A percentile compares a stretch with the other conserved stretches of the same genome.
Conservation (phyloP, 2,888 invertebrate species). For the Tholera decimalis region DNA sequence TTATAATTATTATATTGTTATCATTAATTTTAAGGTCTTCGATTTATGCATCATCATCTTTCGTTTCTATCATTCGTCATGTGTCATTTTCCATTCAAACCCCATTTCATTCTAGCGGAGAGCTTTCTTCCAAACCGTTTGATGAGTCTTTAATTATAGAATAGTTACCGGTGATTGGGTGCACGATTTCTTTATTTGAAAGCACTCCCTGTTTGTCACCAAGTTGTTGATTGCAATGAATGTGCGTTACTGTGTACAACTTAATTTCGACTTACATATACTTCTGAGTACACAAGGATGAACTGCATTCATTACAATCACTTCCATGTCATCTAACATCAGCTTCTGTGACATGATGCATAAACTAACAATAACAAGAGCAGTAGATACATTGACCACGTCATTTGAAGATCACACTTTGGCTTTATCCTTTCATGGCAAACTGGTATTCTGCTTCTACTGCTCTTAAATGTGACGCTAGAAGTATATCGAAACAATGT, state of each 20-base stretch:
- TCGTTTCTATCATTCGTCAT: constrained; percentile 75
- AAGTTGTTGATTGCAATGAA: constrained; percentile 83
- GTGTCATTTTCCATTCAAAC: constrained; percentile 88
- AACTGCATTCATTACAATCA: constrained; percentile 86
- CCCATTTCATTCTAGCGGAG: constrained; percentile 90
- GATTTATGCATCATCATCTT: constrained; percentile 82
- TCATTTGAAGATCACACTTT: constrained; percentile 55
- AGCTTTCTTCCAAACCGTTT: constrained; percentile 81
- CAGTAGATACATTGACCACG: constrained; percentile 77
- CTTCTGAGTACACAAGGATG: constrained; percentile 67
- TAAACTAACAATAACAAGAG: constrained; percentile 85
- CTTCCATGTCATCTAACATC: constrained; percentile 85
- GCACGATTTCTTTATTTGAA: constrained; percentile 86
- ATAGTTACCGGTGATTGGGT: constrained; percentile 87
- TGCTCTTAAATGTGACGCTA: constrained; percentile 72
- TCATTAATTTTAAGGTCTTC: constrained; percentile 78
- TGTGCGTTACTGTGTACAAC: constrained; percentile 64
- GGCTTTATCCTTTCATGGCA: constrained; percentile 48
- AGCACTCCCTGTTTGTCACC: constrained; percentile 87
- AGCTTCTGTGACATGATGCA: constrained; percentile 86
- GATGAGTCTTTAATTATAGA: constrained; percentile 63
- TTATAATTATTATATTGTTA: constrained; percentile 72
- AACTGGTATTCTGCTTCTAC: constrained; percentile 74
- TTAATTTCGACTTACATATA: constrained; percentile 41
- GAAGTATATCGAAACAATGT: constrained; percentile 59